Conservation (phyloP, 2,888 invertebrate species). For the Mythimna lalbum region DNA sequence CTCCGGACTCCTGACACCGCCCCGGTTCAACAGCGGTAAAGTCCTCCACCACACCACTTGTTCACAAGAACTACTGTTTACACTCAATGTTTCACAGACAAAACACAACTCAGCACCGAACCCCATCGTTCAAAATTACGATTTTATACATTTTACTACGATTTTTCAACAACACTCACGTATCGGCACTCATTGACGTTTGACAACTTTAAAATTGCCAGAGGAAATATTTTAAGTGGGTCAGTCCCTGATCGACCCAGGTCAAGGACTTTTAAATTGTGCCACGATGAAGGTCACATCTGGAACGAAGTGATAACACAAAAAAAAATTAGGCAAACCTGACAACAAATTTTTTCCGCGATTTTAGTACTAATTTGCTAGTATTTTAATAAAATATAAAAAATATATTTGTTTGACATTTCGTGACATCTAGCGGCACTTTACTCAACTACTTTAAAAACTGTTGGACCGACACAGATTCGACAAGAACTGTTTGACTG, state of each 20-base stretch:
- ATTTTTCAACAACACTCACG: constrained; percentile 62
- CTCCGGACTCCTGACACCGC: constrained; percentile 62
- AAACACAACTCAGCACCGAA: constrained; percentile 60
- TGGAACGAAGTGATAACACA: neutral
- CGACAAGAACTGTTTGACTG: constrained; percentile 71
- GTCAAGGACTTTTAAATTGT: constrained; percentile 60
- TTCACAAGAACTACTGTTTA: constrained; percentile 34
- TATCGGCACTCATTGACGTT: constrained; percentile 64
- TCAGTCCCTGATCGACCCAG: constrained; percentile 37
- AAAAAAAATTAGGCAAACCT: neutral
- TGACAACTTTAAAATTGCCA: constrained; percentile 62
- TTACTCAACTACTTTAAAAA: constrained; percentile 23
- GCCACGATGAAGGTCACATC: constrained; percentile 27
- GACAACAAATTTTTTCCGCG: neutral
- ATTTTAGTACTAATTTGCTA: neutral
- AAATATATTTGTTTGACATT: neutral
- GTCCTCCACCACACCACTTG: constrained; percentile 45
- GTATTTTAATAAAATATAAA: neutral
- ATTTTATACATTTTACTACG: constrained; percentile 64
- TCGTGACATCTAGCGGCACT: constrained; percentile 70
- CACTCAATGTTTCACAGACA: constrained; percentile 49
- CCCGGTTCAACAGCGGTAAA: constrained; percentile 45
- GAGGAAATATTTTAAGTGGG: constrained; percentile 48
- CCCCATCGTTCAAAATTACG: constrained; percentile 70
- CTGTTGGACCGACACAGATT: constrained; percentile 68